Evolutionary conservation across 2,113 vertebrate species (phyloP).

Genomic region (Odocoileus virginianus): DNA sequence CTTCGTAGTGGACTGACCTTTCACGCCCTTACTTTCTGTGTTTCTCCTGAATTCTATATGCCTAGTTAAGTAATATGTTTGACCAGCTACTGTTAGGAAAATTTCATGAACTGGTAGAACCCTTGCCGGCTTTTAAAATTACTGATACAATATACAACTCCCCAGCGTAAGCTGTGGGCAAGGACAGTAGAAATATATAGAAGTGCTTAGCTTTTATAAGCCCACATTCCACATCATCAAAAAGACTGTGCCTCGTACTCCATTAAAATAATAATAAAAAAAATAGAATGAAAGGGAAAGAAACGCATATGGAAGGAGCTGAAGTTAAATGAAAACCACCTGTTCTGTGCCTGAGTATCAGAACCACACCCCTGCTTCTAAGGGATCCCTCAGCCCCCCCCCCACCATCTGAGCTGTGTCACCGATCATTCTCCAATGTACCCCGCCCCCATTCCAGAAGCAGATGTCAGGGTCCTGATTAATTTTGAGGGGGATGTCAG

Average conservation of each 20-base stretch:
- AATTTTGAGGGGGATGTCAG: conserved; percentile 68
- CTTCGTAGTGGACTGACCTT: not conserved
- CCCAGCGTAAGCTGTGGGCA: not conserved
- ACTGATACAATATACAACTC: conserved; percentile 16
- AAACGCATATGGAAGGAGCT: conserved; percentile 46
- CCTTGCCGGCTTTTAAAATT: conserved; percentile 11
- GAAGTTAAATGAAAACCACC: conserved; percentile 71
- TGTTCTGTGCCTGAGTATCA: not conserved
- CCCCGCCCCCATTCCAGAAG: conserved; percentile 43
- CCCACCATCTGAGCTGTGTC: conserved; percentile 55
- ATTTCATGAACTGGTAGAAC: not conserved
- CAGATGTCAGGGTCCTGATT: conserved; percentile 73
- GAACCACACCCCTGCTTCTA: not conserved
- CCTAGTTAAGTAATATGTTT: not conserved
- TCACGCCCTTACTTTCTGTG: not conserved
- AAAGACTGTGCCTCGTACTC: conserved; percentile 36
- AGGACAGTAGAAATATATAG: conserved; percentile 3
- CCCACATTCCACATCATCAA: conserved; percentile 43
- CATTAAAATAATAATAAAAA: conserved; percentile 47
- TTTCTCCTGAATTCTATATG: not conserved
- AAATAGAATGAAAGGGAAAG: not conserved
- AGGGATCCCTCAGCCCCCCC: conserved; percentile 74
- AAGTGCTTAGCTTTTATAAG: conserved; percentile 8
- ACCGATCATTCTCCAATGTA: conserved; percentile 56
- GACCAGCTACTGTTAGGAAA: not conserved